A percentile compares a stretch with the other conserved stretches of the same genome.
phyloP scores from a whole-genome alignment of 2,113 vertebrate species.

The Rhabdornis inornatus region DNA sequence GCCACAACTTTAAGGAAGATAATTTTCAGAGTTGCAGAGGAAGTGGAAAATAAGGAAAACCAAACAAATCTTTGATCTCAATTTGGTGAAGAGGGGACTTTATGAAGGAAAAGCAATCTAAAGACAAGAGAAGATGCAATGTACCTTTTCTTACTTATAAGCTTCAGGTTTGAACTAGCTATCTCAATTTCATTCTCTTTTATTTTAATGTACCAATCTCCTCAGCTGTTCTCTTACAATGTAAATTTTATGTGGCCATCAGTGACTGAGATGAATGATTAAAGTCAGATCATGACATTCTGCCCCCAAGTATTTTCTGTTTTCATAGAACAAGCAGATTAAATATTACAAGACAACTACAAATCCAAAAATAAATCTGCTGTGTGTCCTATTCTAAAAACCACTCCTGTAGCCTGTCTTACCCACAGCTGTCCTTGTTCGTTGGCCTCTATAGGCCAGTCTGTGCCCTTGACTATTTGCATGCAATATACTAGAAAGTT shows the following conservation, averaged over 20 bases:
- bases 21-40: neutral
- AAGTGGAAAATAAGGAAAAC: neutral
- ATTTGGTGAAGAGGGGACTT: neutral
- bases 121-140: neutral
- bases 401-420: neutral
- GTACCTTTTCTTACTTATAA: neutral
- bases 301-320: neutral
- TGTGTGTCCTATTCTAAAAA: neutral
- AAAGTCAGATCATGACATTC: neutral
- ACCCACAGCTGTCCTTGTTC: neutral
- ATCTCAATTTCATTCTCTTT: neutral
- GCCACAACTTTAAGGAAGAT: neutral
- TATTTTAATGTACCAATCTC: neutral
- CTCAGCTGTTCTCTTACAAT: neutral
- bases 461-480: neutral
- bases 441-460: neutral
- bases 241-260: neutral
- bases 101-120: neutral
- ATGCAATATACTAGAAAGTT: neutral
- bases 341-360: neutral
- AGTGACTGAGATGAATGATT: neutral
- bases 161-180: neutral
- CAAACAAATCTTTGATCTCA: neutral
- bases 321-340: neutral
- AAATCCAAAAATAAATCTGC: constrained; percentile 25